These are phyloP conservation scores for Ciconia stormi DNA, from an alignment of 2,113 vertebrate species.

Conservation along the genomic window DNA sequence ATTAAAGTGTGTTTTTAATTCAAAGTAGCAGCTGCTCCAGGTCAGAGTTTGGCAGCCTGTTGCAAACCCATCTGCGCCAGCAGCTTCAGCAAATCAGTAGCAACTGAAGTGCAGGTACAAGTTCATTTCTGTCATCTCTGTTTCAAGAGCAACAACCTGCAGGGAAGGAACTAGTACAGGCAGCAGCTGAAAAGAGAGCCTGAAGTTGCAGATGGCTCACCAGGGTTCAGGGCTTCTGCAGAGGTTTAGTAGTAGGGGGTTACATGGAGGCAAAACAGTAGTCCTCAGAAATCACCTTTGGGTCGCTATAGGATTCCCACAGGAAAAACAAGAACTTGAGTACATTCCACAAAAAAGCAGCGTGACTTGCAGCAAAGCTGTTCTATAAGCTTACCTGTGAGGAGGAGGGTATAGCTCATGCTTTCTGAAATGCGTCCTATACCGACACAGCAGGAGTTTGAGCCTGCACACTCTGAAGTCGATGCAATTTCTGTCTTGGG, in stretches of 20 bases:
- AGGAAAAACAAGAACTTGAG: background rate
- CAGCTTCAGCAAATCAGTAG: background rate
- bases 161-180: background rate
- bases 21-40: background rate
- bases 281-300: background rate
- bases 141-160: background rate
- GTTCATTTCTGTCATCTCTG: background rate
- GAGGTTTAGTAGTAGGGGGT: background rate
- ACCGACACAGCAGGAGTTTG: background rate
- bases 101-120: background rate
- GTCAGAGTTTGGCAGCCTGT: background rate
- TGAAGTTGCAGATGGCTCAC: background rate
- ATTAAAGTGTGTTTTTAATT: background rate
- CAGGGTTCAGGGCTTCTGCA: background rate
- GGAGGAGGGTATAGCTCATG: background rate
- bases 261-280: background rate
- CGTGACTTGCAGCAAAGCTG: background rate
- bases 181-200: background rate
- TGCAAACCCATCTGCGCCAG: background rate
- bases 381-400: background rate
- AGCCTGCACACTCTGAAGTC: background rate
- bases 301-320: background rate
- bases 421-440: rapidly evolving
- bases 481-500: background rate
- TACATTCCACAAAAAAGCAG: background rate